Evolutionary conservation across 2,113 vertebrate genomes (phyloP).

Genomic region (Maccullochella peelii): DNA sequence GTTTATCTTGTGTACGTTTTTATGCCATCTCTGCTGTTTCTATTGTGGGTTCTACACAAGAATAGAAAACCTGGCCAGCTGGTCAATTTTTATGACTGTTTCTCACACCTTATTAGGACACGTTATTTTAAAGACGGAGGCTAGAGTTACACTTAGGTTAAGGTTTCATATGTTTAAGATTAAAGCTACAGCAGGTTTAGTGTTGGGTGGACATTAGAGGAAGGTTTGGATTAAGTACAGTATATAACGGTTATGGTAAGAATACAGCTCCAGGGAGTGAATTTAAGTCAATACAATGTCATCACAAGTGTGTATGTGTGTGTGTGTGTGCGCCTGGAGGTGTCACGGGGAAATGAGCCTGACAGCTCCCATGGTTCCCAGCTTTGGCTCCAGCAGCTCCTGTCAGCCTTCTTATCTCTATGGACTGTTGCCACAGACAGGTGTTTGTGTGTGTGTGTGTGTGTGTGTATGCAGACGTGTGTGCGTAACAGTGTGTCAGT

Average conservation of each 20-base stretch:
- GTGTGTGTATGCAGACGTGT: neutral
- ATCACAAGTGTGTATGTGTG: slow-evolving; percentile 24
- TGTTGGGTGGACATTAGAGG: neutral
- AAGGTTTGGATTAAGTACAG: neutral
- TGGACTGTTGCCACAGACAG: slow-evolving; percentile 72
- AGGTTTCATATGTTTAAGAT: neutral
- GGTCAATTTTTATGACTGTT: slow-evolving; percentile 25
- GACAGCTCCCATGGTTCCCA: slow-evolving; percentile 70
- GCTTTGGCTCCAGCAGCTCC: slow-evolving; percentile 71
- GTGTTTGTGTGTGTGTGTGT: slow-evolving; percentile 50
- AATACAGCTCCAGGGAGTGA: slow-evolving; percentile 7
- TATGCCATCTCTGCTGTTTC: slow-evolving; percentile 21
- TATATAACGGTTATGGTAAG: neutral
- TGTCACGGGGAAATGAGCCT: slow-evolving; percentile 63
- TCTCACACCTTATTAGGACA: slow-evolving; percentile 45
- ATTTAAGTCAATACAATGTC: slow-evolving; percentile 42
- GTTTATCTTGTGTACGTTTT: neutral
- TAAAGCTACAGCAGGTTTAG: neutral
- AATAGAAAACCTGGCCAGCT: slow-evolving; percentile 55
- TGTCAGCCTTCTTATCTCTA: slow-evolving; percentile 72
- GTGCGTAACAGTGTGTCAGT: neutral
- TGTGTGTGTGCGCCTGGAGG: slow-evolving; percentile 38
- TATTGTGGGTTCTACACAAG: slow-evolving; percentile 44
- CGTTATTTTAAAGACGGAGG: slow-evolving; percentile 50
- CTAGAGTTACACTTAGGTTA: slow-evolving; percentile 27